Evolutionary conservation across 2,888 invertebrate species (phyloP), one percentile per base, ranked within the genome.

Genomic region (Troides oblongomaculatus): DNA sequence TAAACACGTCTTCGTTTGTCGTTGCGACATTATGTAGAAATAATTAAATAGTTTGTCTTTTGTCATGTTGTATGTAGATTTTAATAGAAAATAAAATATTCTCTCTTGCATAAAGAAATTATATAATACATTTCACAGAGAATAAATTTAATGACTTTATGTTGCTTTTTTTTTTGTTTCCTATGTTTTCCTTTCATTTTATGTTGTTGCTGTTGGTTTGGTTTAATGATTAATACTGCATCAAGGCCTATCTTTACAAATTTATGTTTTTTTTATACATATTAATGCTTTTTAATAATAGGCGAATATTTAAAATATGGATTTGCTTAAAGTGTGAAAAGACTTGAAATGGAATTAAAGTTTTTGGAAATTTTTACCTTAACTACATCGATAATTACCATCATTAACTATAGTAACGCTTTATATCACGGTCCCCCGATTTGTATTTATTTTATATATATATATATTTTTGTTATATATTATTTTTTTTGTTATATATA

Each of bases 61-160:
- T 78, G 84, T 85, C 84, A 85, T 81, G 84, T 87, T 88, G 87
- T 90, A 87, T 81, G 85, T 90, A 90, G 89, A 84, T 80, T 86
- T 84, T 86, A 87, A 83, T 88, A 89, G 87, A 84, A 82, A 84
- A 85, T 86, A 85, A 82, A 84, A 84, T 86, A 86, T 86, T 88
- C 82, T 82, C 82, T 86, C 80, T 80, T 83, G 79, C 80, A 82
- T 85, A 85, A 85, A 88, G 79, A 87, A 87, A 83, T 85, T 87
- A 85, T 85, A 83, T 84, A 89, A 89, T 90, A 81, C 72, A 78
- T 85, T 86, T 88, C 87, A 87, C 86, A 89, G 86, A 88, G 88
- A 88, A 90, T 89, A 90, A 92, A 92, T 88, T 76, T 83, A 86
- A 87, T 88, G 87, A 87, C 88, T 90, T 87, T 90, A 86, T 85